These are phyloP conservation scores for Anticlea derivata DNA, from an alignment of 2,888 invertebrate genomes.

Conservation along the genomic window DNA sequence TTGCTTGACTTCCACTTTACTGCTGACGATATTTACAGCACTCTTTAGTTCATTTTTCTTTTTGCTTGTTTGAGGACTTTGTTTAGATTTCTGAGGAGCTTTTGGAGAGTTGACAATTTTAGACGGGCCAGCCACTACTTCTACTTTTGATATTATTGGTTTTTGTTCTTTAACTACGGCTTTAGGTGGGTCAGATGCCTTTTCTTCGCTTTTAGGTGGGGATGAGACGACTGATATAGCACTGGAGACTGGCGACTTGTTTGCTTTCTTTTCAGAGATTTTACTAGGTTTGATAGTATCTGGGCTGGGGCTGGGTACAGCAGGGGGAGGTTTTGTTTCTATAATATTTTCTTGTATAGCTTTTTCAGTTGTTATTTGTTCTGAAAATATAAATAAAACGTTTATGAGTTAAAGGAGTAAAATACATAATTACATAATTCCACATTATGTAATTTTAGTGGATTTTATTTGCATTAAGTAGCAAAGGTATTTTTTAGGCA, in stretches of 20 bases:
- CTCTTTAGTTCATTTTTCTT: conserved; percentile 68
- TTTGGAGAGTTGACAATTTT: conserved; percentile 68
- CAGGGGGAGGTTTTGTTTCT: conserved; percentile 75
- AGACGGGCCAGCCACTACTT: conserved; percentile 82
- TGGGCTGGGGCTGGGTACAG: conserved; percentile 65
- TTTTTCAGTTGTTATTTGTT: conserved; percentile 72
- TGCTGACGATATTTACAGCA: conserved; percentile 69
- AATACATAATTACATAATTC: no score
- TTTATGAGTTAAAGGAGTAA: neutral
- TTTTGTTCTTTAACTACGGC: conserved; percentile 74
- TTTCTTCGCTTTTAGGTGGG: conserved; percentile 75
- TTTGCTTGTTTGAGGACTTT: conserved; percentile 50
- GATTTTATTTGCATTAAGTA: neutral
- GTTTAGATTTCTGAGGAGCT: conserved; percentile 57
- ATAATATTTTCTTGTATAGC: conserved; percentile 75
- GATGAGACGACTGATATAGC: conserved; percentile 69
- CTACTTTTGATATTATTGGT: conserved; percentile 79
- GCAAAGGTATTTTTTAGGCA: neutral
- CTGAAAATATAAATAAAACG: conserved; percentile 50
- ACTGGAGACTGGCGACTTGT: conserved; percentile 70
- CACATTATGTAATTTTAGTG: neutral
- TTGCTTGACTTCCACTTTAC: conserved; percentile 79
- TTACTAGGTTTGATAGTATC: conserved; percentile 77
- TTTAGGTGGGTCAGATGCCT: conserved; percentile 67
- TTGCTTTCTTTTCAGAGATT: conserved; percentile 66